Evolutionary conservation across 2,888 invertebrate genomes (phyloP), one percentile per base, ranked within the genome.

Genomic region (Pogonocherus hispidulus): DNA sequence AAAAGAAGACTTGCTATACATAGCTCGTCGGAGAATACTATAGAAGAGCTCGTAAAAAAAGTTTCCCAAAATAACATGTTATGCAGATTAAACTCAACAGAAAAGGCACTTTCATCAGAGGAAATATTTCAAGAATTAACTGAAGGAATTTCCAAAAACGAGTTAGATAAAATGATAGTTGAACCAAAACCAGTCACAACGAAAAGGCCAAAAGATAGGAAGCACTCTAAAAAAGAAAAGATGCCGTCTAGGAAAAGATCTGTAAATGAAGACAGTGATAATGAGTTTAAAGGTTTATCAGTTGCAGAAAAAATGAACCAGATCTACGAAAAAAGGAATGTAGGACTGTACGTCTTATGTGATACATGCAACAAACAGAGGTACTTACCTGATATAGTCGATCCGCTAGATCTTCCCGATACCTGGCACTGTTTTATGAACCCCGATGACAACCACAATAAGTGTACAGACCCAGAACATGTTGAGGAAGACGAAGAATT

Each of bases 371-470:
- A 86, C 72, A 88, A 88, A 73, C 90, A 89, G 89, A 86, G 92
- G n/a, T 89, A 87, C 75, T 78, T 90, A 2, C 82, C 87, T 0
- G 76, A 87, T 18, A 83, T 89, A 0, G 83, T 88, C 5, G 92
- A 92, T 77, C 89, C 89, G 1, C 76, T 87, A 14, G 87, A 88
- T 32, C 82, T 92, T 19, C 91, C 91, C 0, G 82, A 86, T 1
- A 84, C 86, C 62, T 92, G 92, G 92, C 88, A 86, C 72, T 92
- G 92, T 78, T 75, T 78, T 41, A 88, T 91, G 88, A 90, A 91
- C 79, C 80, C 86, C 78, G 90, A 91, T 90, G 73, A 76, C 73
- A 71, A 79, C 0, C 79, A 85, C 68, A 88, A 89, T 9, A 84
- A 82, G 49, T 92, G 92, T 78, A 83, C 85, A 0, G 81, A 83